Evolutionary conservation across 2,113 vertebrate species (phyloP).

Genomic region (Urocitellus parryii): DNA sequence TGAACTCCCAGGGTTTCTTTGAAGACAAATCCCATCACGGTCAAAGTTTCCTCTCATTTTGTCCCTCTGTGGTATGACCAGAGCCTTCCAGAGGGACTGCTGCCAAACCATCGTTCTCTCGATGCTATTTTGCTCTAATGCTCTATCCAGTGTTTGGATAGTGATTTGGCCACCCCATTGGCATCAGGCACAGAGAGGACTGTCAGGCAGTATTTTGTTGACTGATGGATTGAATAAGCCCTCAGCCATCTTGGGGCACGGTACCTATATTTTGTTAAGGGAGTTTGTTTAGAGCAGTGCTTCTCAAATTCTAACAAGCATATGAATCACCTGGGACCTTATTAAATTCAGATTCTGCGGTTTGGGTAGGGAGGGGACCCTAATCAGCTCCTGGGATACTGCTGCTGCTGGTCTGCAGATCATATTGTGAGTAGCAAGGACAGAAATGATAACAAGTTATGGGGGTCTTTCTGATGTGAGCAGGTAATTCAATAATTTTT

Average conservation of each 20-base stretch:
- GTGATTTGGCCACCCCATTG: background rate
- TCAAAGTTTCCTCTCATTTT: background rate
- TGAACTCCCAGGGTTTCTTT: background rate
- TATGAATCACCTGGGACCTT: conserved; percentile 2
- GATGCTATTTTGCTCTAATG: background rate
- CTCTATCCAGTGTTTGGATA: background rate
- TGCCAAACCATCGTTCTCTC: background rate
- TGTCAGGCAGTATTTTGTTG: conserved; percentile 2
- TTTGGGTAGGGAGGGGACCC: background rate
- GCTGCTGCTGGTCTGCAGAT: background rate
- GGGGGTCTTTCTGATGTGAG: background rate
- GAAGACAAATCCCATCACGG: background rate
- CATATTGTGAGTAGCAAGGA: background rate
- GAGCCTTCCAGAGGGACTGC: background rate
- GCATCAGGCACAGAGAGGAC: background rate
- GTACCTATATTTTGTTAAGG: background rate
- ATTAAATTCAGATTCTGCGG: conserved; percentile 28
- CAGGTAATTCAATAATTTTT: background rate
- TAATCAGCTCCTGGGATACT: background rate
- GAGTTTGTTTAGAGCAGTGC: background rate
- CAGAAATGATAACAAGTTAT: background rate
- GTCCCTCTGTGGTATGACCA: background rate
- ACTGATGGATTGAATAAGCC: background rate
- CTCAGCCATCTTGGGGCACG: background rate
- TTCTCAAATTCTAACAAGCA: background rate